phyloP scores from a whole-genome alignment of 2,797 vertebrate genomes.

The Gouania willdenowi region DNA sequence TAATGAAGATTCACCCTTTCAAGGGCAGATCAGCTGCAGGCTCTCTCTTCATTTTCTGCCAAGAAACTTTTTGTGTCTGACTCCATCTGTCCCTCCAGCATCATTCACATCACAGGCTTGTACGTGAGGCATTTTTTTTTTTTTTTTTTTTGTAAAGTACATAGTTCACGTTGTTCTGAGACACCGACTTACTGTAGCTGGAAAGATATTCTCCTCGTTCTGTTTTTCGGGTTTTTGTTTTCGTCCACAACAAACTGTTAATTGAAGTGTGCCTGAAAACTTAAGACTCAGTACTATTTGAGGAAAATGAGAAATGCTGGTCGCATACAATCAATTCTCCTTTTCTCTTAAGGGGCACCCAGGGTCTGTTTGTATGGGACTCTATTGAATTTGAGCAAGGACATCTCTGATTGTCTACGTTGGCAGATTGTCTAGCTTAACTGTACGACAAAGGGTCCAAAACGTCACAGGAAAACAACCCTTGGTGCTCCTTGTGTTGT shows the following conservation, averaged over 20 bases:
- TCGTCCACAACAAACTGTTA: slow-evolving; percentile 76
- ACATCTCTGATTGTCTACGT: slow-evolving; percentile 55
- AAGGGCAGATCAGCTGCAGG: slow-evolving; percentile 28
- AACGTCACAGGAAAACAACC: too few relatives aligned
- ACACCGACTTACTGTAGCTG: slow-evolving; percentile 80
- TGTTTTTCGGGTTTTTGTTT: slow-evolving; percentile 19
- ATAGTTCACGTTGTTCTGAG: slow-evolving; percentile 58
- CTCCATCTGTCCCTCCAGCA: slow-evolving; percentile 22
- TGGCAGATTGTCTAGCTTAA: too few relatives aligned
- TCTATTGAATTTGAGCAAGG: slow-evolving; percentile 29
- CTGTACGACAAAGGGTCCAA: slow-evolving; percentile 17
- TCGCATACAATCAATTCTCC: slow-evolving; percentile 78
- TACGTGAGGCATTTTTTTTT: slow-evolving; percentile 62
- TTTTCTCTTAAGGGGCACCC: slow-evolving; percentile 49
- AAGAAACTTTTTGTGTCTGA: slow-evolving; percentile 36
- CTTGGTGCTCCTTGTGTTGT: slow-evolving; percentile 65
- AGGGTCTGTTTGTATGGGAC: slow-evolving; percentile 47
- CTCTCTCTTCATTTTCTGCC: slow-evolving; percentile 30
- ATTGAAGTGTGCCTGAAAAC: slow-evolving; percentile 90
- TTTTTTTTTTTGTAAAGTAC: slow-evolving; percentile 66
- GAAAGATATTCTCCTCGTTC: slow-evolving; percentile 44
- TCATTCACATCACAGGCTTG: slow-evolving; percentile 45
- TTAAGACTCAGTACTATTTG: slow-evolving; percentile 61
- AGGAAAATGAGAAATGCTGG: slow-evolving; percentile 67
- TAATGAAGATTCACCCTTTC: slow-evolving; percentile 18